Evolutionary conservation across 1,140 invertebrate species (phyloP).

Genomic region (Dendrolimus punctatus): DNA sequence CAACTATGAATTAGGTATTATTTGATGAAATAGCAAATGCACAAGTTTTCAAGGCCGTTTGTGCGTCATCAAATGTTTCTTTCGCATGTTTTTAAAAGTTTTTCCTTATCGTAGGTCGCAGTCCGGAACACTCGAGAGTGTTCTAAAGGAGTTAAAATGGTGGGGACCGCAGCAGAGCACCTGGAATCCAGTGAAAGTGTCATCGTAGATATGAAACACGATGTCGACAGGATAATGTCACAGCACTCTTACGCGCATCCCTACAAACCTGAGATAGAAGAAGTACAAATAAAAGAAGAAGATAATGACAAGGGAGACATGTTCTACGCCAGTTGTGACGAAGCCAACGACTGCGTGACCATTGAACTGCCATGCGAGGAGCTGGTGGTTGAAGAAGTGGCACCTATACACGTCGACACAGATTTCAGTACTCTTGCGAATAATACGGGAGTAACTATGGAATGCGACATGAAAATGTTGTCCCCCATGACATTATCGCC

Average conservation of each 20-base stretch:
- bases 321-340: conserved; percentile 81
- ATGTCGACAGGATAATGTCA: conserved; percentile 65
- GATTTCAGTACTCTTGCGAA: conserved; percentile 42
- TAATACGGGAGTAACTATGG: conserved; percentile 50
- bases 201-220: conserved; percentile 56
- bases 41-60: no score
- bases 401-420: conserved; percentile 45
- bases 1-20: no score
- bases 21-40: no score
- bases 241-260: conserved; percentile 71
- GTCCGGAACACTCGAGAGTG: conserved; percentile 46
- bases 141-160: conserved; percentile 74
- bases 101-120: conserved; percentile 34
- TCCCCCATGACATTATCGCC: conserved; percentile 66
- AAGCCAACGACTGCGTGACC: conserved; percentile 80
- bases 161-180: conserved; percentile 85
- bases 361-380: conserved; percentile 79
- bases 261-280: conserved; percentile 42
- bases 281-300: conserved; percentile 52
- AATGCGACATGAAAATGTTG: conserved; percentile 61
- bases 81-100: not conserved
- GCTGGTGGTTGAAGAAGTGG: conserved; percentile 70
- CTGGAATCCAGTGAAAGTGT: conserved; percentile 83
- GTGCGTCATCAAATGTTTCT: no score
- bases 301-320: conserved; percentile 71